phyloP scores from a whole-genome alignment of 2,888 invertebrate genomes.

The Oasisia sp. region DNA sequence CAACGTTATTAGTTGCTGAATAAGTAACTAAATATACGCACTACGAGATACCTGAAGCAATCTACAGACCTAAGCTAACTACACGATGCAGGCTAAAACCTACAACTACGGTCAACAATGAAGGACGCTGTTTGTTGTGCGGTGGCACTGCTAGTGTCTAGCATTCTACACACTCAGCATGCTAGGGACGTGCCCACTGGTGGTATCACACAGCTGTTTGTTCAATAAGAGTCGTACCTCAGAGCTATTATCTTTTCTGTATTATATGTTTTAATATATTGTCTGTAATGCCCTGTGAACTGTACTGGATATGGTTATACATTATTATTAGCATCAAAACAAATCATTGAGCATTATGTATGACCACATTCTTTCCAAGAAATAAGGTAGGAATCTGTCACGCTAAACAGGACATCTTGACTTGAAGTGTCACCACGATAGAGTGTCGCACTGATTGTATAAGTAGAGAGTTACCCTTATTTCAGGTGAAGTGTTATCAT shows the following conservation, averaged over 20 bases:
- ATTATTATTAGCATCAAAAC: no score
- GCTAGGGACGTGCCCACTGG: background rate
- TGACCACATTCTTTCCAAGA: background rate
- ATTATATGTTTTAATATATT: no score
- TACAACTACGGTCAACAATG: background rate
- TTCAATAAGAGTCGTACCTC: background rate
- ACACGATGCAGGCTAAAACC: background rate
- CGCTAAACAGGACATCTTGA: background rate
- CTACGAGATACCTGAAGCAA: background rate
- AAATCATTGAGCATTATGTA: background rate
- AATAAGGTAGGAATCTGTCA: background rate
- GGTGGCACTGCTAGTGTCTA: background rate
- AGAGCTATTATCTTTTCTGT: no score
- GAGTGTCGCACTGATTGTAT: no score
- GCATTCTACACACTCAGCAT: background rate
- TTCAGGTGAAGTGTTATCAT: background rate
- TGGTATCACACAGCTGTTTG: background rate
- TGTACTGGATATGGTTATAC: no score
- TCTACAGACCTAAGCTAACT: background rate
- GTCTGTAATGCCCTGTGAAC: no score
- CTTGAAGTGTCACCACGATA: background rate
- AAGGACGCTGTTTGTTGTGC: background rate
- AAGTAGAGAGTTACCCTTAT: no score
- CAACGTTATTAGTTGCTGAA: background rate
- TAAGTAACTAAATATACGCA: background rate